Evolutionary conservation across 2,113 vertebrate genomes (phyloP), one percentile per base, ranked within the genome.

Genomic region (Tinamus guttatus): DNA sequence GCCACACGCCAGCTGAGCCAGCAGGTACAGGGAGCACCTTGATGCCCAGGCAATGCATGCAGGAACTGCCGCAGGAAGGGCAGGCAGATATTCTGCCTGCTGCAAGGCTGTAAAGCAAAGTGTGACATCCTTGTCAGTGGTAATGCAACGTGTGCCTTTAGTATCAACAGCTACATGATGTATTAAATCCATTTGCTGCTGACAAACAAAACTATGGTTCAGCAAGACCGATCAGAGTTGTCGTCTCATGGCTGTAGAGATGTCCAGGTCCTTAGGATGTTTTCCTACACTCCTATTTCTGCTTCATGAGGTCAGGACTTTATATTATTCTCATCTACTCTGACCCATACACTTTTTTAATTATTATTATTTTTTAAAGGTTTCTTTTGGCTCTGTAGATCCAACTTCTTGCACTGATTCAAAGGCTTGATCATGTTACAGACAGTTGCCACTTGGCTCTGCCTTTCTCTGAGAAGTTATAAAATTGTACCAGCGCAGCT

Each of bases 381-480:
- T 47, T 75, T 79, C 75, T 64, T n/a, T 32, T 32, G 75, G 8
- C 60, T 36, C 0, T 0, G 1, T 21, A n/a, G 36, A n/a, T 60
- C 5, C 4, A 13, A 2, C 78, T 81, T 81, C 25, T 41, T 36
- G 11, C 2, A 1, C 3, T 28, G n/a, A 38, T 5, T 49, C 41
- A 22, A 51, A 45, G 21, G 27, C 16, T 67, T 65, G 15, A 2
- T 20, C 0, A 0, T 1, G 0, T 11, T 20, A 40, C 25, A 30
- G 6, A 7, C 56, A 24, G 14, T 24, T 5, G 5, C 40, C 6
- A 2, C 0, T 2, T 51, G 7, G 5, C 13, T 63, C 56, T 81
- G 16, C 41, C 36, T 5, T 25, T 16, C 70, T 59, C 32, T n/a
- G 38, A 9, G 9, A 85, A 74, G 18, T 5, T 62, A 9, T 28